These are phyloP conservation scores for Pelmatolapia mariae DNA, from an alignment of 2,113 vertebrate species.

Conservation along the genomic window DNA sequence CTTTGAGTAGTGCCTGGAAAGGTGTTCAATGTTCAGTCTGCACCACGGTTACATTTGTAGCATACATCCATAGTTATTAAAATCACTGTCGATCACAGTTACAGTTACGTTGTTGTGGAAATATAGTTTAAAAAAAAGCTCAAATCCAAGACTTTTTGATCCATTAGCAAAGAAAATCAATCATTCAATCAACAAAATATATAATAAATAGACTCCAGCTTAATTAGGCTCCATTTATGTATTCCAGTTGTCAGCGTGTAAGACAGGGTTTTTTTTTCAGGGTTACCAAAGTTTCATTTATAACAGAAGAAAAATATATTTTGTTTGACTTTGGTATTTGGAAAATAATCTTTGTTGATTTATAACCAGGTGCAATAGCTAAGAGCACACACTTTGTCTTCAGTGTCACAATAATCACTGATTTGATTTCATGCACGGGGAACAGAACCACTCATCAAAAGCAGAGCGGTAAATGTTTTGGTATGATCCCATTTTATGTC, in stretches of 20 bases:
- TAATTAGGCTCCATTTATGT: neutral
- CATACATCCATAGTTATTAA: neutral
- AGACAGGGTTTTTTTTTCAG: neutral
- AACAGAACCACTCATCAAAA: constrained; percentile 49
- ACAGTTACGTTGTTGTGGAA: neutral
- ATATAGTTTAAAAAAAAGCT: neutral
- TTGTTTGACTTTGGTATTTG: constrained; percentile 5
- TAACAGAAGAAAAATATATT: neutral
- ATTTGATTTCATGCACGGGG: constrained; percentile 42
- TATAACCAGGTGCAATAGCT: constrained; percentile 20
- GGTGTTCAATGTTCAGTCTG: neutral
- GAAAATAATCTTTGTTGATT: constrained; percentile 1
- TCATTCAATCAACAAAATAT: neutral
- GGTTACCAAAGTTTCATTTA: neutral
- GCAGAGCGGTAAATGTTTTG: constrained; percentile 5
- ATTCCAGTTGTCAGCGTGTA: neutral
- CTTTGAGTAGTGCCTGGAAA: neutral
- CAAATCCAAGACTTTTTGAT: neutral
- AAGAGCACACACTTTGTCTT: constrained; percentile 50
- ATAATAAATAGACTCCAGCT: neutral
- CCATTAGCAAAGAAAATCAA: neutral
- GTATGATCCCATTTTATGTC: constrained; percentile 19
- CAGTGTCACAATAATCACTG: constrained; percentile 49
- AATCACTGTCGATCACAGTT: neutral
- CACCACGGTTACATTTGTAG: neutral